Conservation (phyloP, 2,113 vertebrate genomes). For the Scatophagus argus region DNA sequence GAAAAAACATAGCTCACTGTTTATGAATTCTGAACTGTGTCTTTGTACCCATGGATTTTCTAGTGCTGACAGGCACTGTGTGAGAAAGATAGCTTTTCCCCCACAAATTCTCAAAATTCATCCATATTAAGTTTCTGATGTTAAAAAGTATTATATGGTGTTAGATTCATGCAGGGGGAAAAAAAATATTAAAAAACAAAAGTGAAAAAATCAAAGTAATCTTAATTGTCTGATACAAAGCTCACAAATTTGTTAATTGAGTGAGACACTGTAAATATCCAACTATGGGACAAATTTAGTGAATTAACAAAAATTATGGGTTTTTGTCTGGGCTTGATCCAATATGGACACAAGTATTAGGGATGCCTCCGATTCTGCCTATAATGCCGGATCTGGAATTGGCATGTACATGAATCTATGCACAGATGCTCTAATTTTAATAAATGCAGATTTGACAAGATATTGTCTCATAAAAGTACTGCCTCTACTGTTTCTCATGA, state of each 20-base stretch:
- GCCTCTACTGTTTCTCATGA: background rate
- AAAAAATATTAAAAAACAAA: background rate
- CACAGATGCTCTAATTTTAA: too few species aligned
- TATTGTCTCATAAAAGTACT: background rate
- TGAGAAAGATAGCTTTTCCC: background rate
- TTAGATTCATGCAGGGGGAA: background rate
- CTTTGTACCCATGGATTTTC: constrained; percentile 14
- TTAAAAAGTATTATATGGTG: background rate
- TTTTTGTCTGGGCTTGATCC: too few species aligned
- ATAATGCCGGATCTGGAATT: too few species aligned
- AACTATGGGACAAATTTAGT: too few species aligned
- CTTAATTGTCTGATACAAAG: too few species aligned
- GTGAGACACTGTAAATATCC: background rate
- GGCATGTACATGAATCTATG: too few species aligned
- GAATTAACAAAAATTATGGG: too few species aligned
- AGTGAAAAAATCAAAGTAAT: background rate
- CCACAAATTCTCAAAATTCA: background rate
- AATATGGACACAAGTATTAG: too few species aligned
- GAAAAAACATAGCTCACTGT: constrained; percentile 33
- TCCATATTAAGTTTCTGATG: background rate
- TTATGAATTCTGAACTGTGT: background rate
- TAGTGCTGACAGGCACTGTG: background rate
- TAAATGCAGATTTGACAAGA: background rate
- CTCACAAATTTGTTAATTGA: background rate
- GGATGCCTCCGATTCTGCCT: too few species aligned